Evolutionary conservation across 2,113 vertebrate genomes (phyloP).

Genomic region (Hystrix brachyura): DNA sequence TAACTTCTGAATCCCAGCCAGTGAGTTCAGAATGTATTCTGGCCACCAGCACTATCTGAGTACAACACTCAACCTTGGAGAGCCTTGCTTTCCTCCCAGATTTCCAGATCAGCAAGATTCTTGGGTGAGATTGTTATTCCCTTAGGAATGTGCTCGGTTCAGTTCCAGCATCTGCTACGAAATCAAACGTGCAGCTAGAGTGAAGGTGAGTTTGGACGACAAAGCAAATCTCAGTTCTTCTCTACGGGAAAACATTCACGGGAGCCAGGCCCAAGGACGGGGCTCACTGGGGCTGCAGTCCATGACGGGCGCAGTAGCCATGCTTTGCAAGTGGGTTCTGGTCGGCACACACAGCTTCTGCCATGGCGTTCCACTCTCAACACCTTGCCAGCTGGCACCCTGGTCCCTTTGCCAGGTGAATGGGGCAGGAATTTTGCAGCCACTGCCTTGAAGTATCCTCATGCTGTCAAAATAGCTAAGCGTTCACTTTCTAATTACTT

Average conservation of each 20-base stretch:
- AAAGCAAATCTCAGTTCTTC: conserved; percentile 39
- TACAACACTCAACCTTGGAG: conserved; percentile 55
- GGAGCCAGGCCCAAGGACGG: background rate
- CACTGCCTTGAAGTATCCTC: background rate
- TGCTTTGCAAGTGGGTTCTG: fast-evolving
- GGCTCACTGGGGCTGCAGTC: background rate
- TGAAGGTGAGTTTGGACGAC: conserved; percentile 8
- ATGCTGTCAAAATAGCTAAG: background rate
- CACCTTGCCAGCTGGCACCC: background rate
- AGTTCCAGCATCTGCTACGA: conserved; percentile 8
- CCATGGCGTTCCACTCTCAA: background rate
- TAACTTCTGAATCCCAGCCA: conserved; percentile 46
- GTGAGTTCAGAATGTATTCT: conserved; percentile 27
- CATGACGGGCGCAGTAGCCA: fast-evolving
- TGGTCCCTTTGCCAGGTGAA: background rate
- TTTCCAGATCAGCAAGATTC: conserved; percentile 75
- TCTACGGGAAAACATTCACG: background rate
- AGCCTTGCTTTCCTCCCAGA: conserved; percentile 56
- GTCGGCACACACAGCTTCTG: background rate
- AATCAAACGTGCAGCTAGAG: background rate
- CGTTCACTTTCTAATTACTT: background rate
- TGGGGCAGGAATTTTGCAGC: background rate
- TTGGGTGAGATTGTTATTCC: conserved; percentile 58
- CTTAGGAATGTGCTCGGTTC: conserved; percentile 59
- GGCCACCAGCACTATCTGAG: conserved; percentile 44